A percentile compares a stretch with the other conserved stretches of the same genome.
Evolutionary conservation across 2,113 vertebrate genomes (phyloP).

Genomic region (Psophia crepitans): DNA sequence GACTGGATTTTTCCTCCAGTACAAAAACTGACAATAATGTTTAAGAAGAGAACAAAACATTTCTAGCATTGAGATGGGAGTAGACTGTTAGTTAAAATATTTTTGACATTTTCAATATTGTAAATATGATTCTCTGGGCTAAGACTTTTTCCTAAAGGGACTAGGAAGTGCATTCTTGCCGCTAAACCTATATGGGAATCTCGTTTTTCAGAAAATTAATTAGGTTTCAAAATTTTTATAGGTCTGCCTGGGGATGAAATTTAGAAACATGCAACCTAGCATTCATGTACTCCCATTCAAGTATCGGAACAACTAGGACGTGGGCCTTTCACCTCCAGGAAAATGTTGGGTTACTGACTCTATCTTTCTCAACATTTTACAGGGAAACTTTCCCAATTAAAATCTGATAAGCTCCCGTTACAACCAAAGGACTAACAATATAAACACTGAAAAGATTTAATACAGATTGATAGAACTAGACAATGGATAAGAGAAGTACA

Average conservation of each 20-base stretch:
- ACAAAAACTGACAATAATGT: neutral
- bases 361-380: neutral
- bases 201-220: neutral
- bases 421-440: neutral
- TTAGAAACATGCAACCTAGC: neutral
- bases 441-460: neutral
- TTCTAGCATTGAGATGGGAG: neutral
- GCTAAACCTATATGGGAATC: neutral
- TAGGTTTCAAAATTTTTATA: neutral
- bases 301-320: neutral
- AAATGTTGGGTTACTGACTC: neutral
- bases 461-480: neutral
- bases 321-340: neutral
- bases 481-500: neutral
- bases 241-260: neutral
- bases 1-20: neutral
- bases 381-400: neutral
- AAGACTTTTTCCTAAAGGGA: neutral
- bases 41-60: neutral
- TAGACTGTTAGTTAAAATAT: neutral
- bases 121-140: neutral
- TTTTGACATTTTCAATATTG: neutral
- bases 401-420: neutral
- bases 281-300: neutral
- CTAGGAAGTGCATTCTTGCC: neutral